Percentiles rank a stretch among this genome's conserved stretches.
These are phyloP conservation scores for Barypeithes pellucidus DNA, from an alignment of 2,888 invertebrate genomes.

Conservation along the genomic window DNA sequence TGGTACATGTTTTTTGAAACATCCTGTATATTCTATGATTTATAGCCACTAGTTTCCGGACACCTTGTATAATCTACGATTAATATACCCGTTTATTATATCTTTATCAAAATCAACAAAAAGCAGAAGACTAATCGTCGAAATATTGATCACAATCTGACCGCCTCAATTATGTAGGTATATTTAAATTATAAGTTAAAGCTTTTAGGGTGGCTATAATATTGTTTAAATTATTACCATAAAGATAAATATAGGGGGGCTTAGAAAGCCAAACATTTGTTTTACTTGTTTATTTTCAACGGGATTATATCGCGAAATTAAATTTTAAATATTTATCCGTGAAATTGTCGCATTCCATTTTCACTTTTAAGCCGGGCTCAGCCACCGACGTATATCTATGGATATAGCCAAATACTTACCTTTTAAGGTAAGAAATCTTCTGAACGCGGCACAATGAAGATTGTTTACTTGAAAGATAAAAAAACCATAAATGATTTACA, in stretches of 20 bases:
- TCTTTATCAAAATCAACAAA: background rate
- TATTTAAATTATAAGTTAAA: conserved; percentile 38
- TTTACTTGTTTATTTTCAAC: conserved; percentile 4
- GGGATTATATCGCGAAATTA: background rate
- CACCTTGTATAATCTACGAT: too few species aligned
- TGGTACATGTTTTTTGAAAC: too few species aligned
- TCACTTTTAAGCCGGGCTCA: too few species aligned
- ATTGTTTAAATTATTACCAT: conserved; percentile 26
- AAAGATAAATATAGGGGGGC: conserved; percentile 13
- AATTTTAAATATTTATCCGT: conserved; percentile 5
- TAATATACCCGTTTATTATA: too few species aligned
- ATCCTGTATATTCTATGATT: too few species aligned
- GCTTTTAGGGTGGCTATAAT: conserved; percentile 20
- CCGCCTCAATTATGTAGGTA: conserved; percentile 12
- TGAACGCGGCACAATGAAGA: too few species aligned
- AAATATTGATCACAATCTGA: conserved; percentile 31
- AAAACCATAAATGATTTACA: too few species aligned
- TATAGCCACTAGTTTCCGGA: too few species aligned
- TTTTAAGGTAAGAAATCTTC: too few species aligned
- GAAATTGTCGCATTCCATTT: background rate
- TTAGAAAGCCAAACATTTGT: conserved; percentile 11
- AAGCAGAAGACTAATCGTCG: background rate
- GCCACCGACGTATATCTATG: too few species aligned
- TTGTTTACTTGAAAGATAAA: too few species aligned
- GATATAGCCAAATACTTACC: too few species aligned